These are phyloP conservation scores for Gyrodactylus bullatarudis DNA, from an alignment of 1,140 invertebrate genomes.

Conservation along the genomic window DNA sequence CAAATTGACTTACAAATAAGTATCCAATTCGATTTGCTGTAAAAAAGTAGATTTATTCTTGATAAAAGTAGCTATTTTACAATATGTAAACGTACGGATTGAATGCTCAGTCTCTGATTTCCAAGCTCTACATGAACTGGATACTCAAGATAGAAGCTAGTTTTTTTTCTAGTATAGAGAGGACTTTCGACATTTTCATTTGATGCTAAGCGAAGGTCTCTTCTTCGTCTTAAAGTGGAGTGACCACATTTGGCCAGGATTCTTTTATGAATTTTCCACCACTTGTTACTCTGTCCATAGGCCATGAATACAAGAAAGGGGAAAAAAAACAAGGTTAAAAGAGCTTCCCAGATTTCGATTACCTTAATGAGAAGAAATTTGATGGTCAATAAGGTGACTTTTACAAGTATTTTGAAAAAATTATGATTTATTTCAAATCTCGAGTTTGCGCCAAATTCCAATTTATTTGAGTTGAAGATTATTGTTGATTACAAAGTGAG, in stretches of 20 bases:
- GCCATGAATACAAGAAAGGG: conserved; percentile 21
- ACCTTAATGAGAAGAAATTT: neutral
- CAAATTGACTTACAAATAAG: too few species aligned
- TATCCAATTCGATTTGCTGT: too few species aligned
- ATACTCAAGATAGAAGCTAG: neutral
- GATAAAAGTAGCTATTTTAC: too few species aligned
- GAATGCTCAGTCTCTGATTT: neutral
- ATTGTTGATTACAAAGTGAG: too few species aligned
- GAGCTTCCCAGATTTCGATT: conserved; percentile 28
- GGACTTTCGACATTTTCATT: neutral
- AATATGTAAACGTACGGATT: too few species aligned
- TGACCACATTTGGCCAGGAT: neutral
- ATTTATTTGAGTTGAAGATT: too few species aligned
- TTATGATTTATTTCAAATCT: too few species aligned
- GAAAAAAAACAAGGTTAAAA: conserved; percentile 27
- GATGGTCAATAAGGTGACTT: neutral
- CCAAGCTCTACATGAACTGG: neutral
- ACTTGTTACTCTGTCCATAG: conserved; percentile 14
- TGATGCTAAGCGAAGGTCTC: neutral
- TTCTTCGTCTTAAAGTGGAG: neutral
- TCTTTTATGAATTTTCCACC: conserved; percentile 11
- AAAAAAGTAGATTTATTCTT: too few species aligned
- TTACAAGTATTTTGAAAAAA: too few species aligned
- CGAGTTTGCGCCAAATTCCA: too few species aligned
- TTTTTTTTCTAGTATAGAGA: neutral